These are phyloP conservation scores for Archaeoteleia sp. DNA, from an alignment of 2,888 invertebrate genomes.

Conservation along the genomic window DNA sequence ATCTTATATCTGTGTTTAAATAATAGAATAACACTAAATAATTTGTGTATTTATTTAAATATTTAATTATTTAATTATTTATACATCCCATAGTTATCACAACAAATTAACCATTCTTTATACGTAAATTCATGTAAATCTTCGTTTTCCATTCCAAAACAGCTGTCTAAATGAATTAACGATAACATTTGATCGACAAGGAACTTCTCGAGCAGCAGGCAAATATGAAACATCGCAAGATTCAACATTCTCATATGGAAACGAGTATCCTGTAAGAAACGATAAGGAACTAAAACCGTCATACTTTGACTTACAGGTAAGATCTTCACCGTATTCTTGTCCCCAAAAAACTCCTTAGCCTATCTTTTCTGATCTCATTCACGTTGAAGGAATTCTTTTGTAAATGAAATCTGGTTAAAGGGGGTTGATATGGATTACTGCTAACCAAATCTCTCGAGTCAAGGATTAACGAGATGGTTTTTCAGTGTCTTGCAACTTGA, in stretches of 20 bases:
- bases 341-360: no score
- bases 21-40: no score
- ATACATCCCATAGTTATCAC: no score
- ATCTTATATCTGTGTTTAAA: no score
- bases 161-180: conserved; percentile 67
- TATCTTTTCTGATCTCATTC: not conserved
- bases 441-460: not conserved
- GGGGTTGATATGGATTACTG: not conserved
- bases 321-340: conserved; percentile 8
- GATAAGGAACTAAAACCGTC: conserved; percentile 41
- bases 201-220: conserved; percentile 19
- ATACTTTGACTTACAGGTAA: conserved; percentile 24
- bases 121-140: no score
- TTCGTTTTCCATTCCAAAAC: no score
- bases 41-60: no score
- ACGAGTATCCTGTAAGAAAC: conserved; percentile 37
- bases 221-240: no score
- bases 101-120: no score
- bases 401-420: no score
- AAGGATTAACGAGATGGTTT: conserved; percentile 34
- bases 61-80: no score
- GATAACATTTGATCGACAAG: conserved; percentile 44
- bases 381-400: not conserved
- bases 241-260: no score
- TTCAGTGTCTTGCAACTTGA: conserved; percentile 32